Percentiles rank a stretch among this genome's conserved stretches.
Evolutionary conservation across 92 coral and sea anemone species (phyloP).

Genomic region (Chrysogorgia sp.): DNA sequence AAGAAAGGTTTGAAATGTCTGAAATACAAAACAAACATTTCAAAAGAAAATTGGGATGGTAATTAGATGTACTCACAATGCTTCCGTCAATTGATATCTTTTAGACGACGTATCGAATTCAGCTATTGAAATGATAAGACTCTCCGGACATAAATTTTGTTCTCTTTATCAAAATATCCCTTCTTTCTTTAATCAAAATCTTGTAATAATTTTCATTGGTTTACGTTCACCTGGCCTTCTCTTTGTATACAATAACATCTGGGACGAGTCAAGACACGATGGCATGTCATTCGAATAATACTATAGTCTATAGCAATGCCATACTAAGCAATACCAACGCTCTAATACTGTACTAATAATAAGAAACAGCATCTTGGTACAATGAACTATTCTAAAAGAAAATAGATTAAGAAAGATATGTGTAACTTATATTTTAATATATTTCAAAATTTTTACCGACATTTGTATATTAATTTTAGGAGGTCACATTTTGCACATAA

Average conservation of each 20-base stretch:
- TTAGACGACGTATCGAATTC: not conserved
- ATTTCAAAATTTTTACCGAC: conserved; percentile 48
- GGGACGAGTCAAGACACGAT: not conserved
- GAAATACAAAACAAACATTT: conserved; percentile 32
- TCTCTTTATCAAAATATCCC: not conserved
- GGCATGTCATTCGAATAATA: conserved; percentile 26
- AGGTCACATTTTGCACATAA: conserved; percentile 29
- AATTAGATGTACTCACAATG: conserved; percentile 40
- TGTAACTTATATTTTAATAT: conserved; percentile 45
- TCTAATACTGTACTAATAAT: not conserved
- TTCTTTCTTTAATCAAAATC: conserved; percentile 9
- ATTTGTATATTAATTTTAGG: conserved; percentile 43
- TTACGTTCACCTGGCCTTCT: conserved; percentile 30
- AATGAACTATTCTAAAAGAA: conserved; percentile 13
- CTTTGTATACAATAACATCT: conserved; percentile 29
- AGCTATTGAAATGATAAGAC: conserved; percentile 3
- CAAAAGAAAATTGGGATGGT: conserved; percentile 38
- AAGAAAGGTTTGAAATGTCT: conserved; percentile 20
- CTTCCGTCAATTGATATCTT: not conserved
- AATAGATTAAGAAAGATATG: conserved; percentile 17
- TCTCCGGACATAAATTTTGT: not conserved
- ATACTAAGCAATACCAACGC: not conserved
- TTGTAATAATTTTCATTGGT: conserved; percentile 22
- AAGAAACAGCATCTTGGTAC: not conserved
- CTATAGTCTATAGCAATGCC: not conserved